A percentile compares a stretch with the other conserved stretches of the same genome.
phyloP scores from a whole-genome alignment of 2,797 vertebrate species.

The Pteropus rufus region DNA sequence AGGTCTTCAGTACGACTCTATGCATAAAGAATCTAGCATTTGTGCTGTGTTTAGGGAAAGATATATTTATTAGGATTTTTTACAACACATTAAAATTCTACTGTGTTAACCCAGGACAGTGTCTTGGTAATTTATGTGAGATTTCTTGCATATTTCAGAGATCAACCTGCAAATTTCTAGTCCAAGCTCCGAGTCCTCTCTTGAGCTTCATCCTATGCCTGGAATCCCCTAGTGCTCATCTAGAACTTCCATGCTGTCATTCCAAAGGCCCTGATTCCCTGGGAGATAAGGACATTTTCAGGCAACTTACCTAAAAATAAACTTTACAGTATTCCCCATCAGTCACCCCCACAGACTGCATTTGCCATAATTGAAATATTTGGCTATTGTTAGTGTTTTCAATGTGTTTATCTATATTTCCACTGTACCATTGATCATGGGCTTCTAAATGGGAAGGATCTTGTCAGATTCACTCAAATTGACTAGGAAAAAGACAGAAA shows the following conservation, averaged over 20 bases:
- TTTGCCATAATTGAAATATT: background rate
- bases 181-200: background rate
- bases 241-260: background rate
- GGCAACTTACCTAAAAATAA: background rate
- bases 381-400: background rate
- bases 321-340: background rate
- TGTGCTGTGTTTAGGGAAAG: slow-evolving; percentile 59
- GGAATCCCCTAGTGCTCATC: background rate
- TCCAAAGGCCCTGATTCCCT: background rate
- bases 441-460: background rate
- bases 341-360: background rate
- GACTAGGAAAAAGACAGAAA: background rate
- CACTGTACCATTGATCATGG: background rate
- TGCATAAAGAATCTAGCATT: slow-evolving; percentile 38
- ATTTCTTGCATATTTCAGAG: background rate
- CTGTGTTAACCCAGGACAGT: slow-evolving; percentile 30
- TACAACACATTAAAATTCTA: background rate
- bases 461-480: background rate
- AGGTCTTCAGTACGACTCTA: background rate
- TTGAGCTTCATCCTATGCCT: background rate
- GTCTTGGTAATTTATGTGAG: background rate
- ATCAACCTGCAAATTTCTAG: background rate
- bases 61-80: slow-evolving; percentile 55
- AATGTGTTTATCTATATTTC: background rate
- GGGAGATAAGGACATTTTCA: background rate